These are phyloP conservation scores for Xenopus borealis DNA, from an alignment of 2,113 vertebrate species.

Conservation along the genomic window DNA sequence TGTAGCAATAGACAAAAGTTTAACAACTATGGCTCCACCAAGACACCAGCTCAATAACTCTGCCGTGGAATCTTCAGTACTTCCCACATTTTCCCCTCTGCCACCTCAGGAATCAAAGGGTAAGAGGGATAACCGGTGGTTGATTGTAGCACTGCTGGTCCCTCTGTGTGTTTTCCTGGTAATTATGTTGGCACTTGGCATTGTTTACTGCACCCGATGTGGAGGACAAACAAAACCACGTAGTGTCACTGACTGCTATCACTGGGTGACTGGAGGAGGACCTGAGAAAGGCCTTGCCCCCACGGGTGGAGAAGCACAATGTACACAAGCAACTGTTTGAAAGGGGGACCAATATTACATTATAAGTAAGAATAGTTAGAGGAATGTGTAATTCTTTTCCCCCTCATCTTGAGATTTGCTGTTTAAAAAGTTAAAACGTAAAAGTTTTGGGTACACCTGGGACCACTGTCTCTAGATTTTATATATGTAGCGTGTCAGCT, in stretches of 20 bases:
- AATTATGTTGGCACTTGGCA: slow-evolving; percentile 81
- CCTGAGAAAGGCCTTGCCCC: slow-evolving; percentile 48
- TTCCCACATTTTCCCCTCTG: slow-evolving; percentile 1
- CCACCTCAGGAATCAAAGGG: slow-evolving; percentile 40
- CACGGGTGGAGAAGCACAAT: slow-evolving; percentile 49
- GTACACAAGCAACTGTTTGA: slow-evolving; percentile 61
- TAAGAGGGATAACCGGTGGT: slow-evolving; percentile 80
- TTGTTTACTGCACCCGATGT: slow-evolving; percentile 88
- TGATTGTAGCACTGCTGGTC: slow-evolving; percentile 82
- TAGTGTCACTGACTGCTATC: slow-evolving; percentile 78
- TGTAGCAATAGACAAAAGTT: neutral
- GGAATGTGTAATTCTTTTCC: too few relatives aligned
- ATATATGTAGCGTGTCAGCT: too few relatives aligned
- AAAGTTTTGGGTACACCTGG: too few relatives aligned
- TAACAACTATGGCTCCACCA: neutral
- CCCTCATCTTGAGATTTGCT: too few relatives aligned
- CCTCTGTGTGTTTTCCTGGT: slow-evolving; percentile 82
- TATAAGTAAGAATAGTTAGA: too few relatives aligned
- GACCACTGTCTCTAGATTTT: too few relatives aligned
- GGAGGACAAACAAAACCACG: slow-evolving; percentile 75
- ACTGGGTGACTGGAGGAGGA: slow-evolving; percentile 73
- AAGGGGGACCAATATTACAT: neutral
- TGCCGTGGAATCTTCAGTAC: slow-evolving; percentile 6
- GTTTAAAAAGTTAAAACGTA: too few relatives aligned
- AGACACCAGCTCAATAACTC: neutral